A percentile compares a stretch with the other conserved stretches of the same genome.
Conservation (phyloP, 2,797 vertebrate species). For the Tapirus indicus region DNA sequence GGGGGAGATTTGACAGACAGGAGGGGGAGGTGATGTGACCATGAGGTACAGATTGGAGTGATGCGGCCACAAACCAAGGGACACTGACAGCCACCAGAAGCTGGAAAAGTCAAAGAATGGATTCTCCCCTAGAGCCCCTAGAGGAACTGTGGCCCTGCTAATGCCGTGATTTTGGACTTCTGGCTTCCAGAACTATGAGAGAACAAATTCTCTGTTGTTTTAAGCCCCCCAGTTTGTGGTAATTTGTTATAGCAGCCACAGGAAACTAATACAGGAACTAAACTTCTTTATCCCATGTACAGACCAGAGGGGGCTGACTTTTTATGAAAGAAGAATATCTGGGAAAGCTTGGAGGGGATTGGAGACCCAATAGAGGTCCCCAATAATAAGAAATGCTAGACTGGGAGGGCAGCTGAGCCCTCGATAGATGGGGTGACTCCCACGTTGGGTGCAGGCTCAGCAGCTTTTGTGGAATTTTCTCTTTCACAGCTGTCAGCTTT, state of each 20-base stretch:
- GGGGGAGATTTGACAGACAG: neutral
- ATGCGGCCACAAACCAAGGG: neutral
- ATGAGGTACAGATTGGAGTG: neutral
- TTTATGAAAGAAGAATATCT: neutral
- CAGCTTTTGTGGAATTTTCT: neutral
- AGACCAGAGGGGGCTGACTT: neutral
- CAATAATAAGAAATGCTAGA: neutral
- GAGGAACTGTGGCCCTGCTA: neutral
- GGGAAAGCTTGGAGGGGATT: neutral
- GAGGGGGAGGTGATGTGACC: too few species aligned
- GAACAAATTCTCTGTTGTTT: neutral
- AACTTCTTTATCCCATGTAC: neutral
- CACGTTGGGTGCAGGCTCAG: rapidly evolving
- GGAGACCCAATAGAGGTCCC: neutral
- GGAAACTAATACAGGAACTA: neutral
- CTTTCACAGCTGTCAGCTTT: neutral
- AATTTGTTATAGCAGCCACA: neutral
- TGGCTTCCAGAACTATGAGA: neutral
- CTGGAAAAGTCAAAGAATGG: neutral
- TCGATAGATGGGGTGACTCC: rapidly evolving
- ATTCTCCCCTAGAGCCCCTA: neutral
- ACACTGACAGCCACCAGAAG: neutral
- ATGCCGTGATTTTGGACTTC: neutral
- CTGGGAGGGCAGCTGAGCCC: neutral
- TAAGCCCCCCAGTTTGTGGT: neutral